A percentile compares a stretch with the other conserved stretches of the same genome.
These are phyloP conservation scores for Archips xylosteana DNA, from an alignment of 2,888 invertebrate genomes.

Conservation along the genomic window DNA sequence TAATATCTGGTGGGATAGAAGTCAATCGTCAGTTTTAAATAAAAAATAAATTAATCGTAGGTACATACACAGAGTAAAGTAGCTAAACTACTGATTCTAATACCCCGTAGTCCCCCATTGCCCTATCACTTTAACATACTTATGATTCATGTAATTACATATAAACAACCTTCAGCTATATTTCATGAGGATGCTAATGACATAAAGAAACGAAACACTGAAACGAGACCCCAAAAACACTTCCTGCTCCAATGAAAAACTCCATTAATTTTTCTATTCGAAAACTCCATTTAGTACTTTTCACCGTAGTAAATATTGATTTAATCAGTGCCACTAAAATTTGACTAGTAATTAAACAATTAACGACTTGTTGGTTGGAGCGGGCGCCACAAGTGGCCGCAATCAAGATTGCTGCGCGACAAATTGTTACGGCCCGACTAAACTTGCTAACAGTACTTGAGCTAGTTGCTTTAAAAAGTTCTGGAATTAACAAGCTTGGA, in stretches of 20 bases:
- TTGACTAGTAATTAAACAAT: conserved; percentile 28
- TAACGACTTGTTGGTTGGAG: conserved; percentile 36
- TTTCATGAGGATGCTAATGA: too few species aligned
- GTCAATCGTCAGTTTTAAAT: too few species aligned
- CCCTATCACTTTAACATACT: too few species aligned
- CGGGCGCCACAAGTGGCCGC: conserved; percentile 35
- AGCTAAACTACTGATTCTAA: too few species aligned
- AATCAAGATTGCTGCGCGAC: conserved; percentile 31
- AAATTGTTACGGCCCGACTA: conserved; percentile 31
- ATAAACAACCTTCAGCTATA: too few species aligned
- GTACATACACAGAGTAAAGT: too few species aligned
- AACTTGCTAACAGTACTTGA: conserved; percentile 29
- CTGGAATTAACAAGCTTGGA: neutral
- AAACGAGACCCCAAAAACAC: neutral
- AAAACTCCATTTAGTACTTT: neutral
- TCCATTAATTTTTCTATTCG: neutral
- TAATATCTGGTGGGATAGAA: too few species aligned
- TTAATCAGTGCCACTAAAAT: conserved; percentile 7
- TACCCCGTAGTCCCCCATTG: too few species aligned
- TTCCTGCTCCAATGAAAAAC: neutral
- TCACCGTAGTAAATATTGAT: neutral
- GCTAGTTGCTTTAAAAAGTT: conserved; percentile 22
- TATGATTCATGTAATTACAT: too few species aligned
- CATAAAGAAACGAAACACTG: too few species aligned
- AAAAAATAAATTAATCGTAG: too few species aligned